phyloP scores from a whole-genome alignment of 2,113 vertebrate genomes.

The Alexandromys fortis region DNA sequence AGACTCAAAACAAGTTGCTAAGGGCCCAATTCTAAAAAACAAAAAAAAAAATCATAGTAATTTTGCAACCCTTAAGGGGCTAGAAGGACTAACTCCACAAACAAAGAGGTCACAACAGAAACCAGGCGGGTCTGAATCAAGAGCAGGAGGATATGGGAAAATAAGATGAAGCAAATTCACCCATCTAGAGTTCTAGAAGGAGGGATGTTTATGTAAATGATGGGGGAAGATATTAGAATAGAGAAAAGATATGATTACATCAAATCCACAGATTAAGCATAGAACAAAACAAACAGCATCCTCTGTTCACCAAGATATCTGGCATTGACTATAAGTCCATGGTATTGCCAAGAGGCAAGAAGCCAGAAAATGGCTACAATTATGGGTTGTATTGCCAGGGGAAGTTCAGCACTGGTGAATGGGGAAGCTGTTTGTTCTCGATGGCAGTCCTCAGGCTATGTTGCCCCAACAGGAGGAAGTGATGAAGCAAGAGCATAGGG shows the following conservation, averaged over 20 bases:
- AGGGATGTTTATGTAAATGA: neutral
- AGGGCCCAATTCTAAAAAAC: neutral
- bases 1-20: neutral
- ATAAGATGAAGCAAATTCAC: neutral
- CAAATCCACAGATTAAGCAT: neutral
- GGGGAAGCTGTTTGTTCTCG: neutral
- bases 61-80: neutral
- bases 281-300: neutral
- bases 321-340: neutral
- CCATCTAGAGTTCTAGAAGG: neutral
- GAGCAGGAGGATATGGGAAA: neutral
- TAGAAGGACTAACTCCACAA: neutral
- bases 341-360: neutral
- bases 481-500: neutral
- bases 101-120: neutral
- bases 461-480: neutral
- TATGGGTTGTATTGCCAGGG: neutral
- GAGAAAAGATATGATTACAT: neutral
- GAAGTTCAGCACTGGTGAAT: neutral
- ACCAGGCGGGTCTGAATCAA: neutral
- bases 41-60: slow-evolving; percentile 1
- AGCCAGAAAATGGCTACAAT: neutral
- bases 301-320: neutral
- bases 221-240: neutral
- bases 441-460: neutral